Percentiles rank a stretch among this genome's conserved stretches.
Evolutionary conservation across 2,888 invertebrate genomes (phyloP).

Genomic region (Chloroclystis v-ata): DNA sequence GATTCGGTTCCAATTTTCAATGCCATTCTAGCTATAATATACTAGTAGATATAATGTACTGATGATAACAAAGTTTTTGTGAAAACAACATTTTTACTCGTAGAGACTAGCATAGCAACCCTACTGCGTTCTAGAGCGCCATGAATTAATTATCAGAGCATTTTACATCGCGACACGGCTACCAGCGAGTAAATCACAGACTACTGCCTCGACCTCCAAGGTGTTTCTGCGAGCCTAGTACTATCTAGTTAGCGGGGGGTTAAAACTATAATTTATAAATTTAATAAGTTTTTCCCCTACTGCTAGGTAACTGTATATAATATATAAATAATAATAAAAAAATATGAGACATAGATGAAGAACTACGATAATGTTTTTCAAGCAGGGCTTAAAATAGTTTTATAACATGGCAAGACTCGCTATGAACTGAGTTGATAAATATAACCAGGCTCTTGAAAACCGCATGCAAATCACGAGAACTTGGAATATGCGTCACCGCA

Average conservation of each 20-base stretch:
- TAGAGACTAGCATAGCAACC: conserved; percentile 5
- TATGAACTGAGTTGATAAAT: background rate
- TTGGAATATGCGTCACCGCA: background rate
- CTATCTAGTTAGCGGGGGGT: too few species aligned
- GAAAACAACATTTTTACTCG: too few species aligned
- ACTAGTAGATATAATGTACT: too few species aligned
- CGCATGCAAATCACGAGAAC: background rate
- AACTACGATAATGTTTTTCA: too few species aligned
- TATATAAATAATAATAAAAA: too few species aligned
- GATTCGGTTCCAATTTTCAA: too few species aligned
- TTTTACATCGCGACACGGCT: conserved; percentile 26
- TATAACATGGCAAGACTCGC: background rate
- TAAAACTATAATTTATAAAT: too few species aligned
- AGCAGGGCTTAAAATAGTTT: too few species aligned
- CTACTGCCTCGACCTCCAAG: conserved; percentile 7
- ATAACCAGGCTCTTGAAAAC: background rate
- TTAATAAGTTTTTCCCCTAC: too few species aligned
- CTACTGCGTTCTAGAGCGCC: conserved; percentile 16
- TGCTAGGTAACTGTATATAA: too few species aligned
- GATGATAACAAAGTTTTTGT: background rate
- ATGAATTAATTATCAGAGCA: conserved; percentile 29
- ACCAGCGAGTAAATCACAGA: conserved; percentile 21
- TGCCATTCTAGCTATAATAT: too few species aligned
- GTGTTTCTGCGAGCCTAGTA: conserved; percentile 16
- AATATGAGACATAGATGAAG: too few species aligned